Percentiles rank a stretch among this genome's conserved stretches.
Evolutionary conservation across 2,113 vertebrate genomes (phyloP).

Genomic region (Stigmatopora argus): DNA sequence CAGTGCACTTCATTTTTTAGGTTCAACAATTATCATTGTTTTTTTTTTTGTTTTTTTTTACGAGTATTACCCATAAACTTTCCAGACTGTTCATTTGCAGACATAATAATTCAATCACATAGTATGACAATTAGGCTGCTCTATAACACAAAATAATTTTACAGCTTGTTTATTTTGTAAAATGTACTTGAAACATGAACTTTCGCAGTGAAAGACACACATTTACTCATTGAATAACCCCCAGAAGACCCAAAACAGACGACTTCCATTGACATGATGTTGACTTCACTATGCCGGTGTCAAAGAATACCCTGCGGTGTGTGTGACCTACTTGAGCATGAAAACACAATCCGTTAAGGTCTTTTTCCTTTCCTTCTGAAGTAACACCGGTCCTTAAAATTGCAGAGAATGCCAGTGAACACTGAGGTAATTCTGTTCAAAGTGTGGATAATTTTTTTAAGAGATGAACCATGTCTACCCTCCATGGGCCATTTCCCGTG

Average conservation of each 20-base stretch:
- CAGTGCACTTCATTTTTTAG: neutral
- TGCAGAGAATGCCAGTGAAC: conserved; percentile 22
- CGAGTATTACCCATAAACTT: neutral
- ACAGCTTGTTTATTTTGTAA: neutral
- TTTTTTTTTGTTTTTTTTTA: neutral
- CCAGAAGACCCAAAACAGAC: conserved; percentile 15
- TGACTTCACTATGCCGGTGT: conserved; percentile 27
- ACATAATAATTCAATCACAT: neutral
- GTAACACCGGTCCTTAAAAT: conserved; percentile 36
- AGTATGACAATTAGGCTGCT: conserved; percentile 13
- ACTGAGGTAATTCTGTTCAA: conserved; percentile 29
- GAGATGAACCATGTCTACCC: conserved; percentile 32
- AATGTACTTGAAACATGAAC: neutral
- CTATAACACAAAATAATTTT: neutral
- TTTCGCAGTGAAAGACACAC: conserved; percentile 10
- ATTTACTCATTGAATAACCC: conserved; percentile 16
- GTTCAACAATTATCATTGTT: neutral
- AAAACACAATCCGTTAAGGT: conserved; percentile 42
- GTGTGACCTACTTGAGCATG: conserved; percentile 23
- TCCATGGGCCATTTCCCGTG: conserved; percentile 29
- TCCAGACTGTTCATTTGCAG: neutral
- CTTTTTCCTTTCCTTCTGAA: conserved; percentile 18
- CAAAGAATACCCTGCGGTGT: conserved; percentile 23
- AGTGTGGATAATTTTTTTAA: conserved; percentile 23
- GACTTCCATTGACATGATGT: conserved; percentile 31